These are phyloP conservation scores for Kryptolebias marmoratus DNA, from an alignment of 2,113 vertebrate species.

Conservation along the genomic window DNA sequence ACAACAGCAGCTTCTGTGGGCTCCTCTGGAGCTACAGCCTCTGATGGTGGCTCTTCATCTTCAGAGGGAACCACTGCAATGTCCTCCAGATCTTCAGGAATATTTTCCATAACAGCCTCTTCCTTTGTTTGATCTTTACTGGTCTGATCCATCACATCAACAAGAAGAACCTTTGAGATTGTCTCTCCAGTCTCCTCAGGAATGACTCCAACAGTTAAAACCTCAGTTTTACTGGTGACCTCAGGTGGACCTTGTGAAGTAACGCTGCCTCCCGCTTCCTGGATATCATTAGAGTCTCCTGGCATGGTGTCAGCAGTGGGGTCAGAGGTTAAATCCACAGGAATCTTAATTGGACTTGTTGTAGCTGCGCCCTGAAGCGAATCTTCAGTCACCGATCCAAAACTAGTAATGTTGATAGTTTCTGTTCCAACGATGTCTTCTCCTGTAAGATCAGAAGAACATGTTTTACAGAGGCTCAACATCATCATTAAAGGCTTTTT, in stretches of 20 bases:
- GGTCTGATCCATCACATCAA: neutral
- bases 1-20: slow-evolving; percentile 14
- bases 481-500: too few species aligned
- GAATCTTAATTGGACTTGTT: neutral
- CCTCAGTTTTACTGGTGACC: neutral
- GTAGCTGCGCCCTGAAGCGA: neutral
- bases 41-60: slow-evolving; percentile 31
- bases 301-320: neutral
- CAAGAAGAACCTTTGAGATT: neutral
- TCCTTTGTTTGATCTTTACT: neutral
- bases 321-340: slow-evolving; percentile 19
- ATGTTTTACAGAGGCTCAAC: too few species aligned
- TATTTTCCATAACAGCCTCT: neutral
- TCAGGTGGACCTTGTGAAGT: neutral
- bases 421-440: neutral
- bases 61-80: slow-evolving; percentile 22
- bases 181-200: slow-evolving; percentile 23
- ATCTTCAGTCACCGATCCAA: neutral
- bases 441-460: slow-evolving; percentile 18
- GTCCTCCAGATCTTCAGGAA: slow-evolving; percentile 16
- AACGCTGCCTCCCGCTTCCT: neutral
- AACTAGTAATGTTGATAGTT: neutral
- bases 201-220: slow-evolving; percentile 6
- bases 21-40: slow-evolving; percentile 4
- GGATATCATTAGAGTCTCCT: neutral